Evolutionary conservation across 2,888 invertebrate genomes (phyloP).

Genomic region (Microplitis manilae): DNA sequence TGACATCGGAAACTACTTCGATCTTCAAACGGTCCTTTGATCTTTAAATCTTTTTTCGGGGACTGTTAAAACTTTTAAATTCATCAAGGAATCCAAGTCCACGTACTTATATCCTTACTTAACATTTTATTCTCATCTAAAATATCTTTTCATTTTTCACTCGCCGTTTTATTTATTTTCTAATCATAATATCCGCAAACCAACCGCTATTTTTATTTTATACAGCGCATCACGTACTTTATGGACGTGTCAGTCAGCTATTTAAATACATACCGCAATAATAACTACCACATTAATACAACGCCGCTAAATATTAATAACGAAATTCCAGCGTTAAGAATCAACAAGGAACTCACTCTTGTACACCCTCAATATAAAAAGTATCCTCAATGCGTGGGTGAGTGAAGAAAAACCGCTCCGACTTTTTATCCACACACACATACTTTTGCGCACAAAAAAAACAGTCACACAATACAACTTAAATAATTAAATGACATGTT

Average conservation of each 20-base stretch:
- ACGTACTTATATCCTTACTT: not conserved
- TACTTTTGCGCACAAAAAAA: not conserved
- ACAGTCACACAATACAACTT: not conserved
- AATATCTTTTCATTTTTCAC: too few species aligned
- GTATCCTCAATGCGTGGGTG: slow-evolving; percentile 45
- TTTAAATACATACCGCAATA: slow-evolving; percentile 1
- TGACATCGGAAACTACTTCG: slow-evolving; percentile 70
- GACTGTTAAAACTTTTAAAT: not conserved
- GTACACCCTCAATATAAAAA: slow-evolving; percentile 28
- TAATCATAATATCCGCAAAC: too few species aligned
- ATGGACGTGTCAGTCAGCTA: slow-evolving; percentile 2
- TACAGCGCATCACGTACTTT: not conserved
- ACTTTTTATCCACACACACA: not conserved
- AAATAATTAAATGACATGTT: not conserved
- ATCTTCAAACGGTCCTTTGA: slow-evolving; percentile 50
- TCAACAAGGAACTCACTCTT: slow-evolving; percentile 9
- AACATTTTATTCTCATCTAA: too few species aligned
- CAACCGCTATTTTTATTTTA: not conserved
- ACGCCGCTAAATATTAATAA: slow-evolving; percentile 20
- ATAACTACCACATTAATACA: slow-evolving; percentile 15
- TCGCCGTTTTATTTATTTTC: too few species aligned
- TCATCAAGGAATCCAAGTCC: not conserved
- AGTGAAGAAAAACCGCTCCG: not conserved
- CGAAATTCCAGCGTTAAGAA: slow-evolving; percentile 15
- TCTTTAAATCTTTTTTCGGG: slow-evolving; percentile 36